A percentile compares a stretch with the other conserved stretches of the same genome.
Conservation (phyloP, 2,113 vertebrate genomes). For the Myiozetetes cayanensis region DNA sequence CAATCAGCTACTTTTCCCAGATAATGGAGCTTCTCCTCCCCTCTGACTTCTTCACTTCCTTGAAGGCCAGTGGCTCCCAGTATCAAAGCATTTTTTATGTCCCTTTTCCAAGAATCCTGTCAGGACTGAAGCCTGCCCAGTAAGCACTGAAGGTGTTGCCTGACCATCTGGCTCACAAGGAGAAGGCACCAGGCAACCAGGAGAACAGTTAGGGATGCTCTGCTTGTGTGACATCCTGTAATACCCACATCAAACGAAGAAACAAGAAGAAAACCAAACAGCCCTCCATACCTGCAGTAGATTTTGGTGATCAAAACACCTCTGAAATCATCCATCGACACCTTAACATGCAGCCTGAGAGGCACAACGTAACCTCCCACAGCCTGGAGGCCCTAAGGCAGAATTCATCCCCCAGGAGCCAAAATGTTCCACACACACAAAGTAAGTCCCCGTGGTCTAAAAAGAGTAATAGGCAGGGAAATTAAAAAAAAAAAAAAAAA, state of each 20-base stretch:
- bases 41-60: not conserved
- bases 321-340: not conserved
- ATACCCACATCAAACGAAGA: not conserved
- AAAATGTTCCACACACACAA: not conserved
- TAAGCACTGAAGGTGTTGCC: not conserved
- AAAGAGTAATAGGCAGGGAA: not conserved
- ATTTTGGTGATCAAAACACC: not conserved
- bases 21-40: not conserved
- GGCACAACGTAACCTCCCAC: not conserved
- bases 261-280: not conserved
- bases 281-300: not conserved
- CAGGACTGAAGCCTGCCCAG: not conserved
- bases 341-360: not conserved
- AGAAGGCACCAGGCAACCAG: not conserved
- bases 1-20: not conserved
- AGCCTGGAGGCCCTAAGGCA: not conserved
- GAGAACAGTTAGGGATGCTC: not conserved
- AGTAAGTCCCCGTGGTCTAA: not conserved
- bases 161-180: not conserved
- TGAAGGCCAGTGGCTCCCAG: not conserved
- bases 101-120: not conserved
- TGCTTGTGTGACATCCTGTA: not conserved
- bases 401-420: not conserved
- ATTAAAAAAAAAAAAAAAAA: not conserved
- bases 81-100: not conserved